phyloP scores from a whole-genome alignment of 1,140 invertebrate genomes.

The Bombus balteatus region DNA sequence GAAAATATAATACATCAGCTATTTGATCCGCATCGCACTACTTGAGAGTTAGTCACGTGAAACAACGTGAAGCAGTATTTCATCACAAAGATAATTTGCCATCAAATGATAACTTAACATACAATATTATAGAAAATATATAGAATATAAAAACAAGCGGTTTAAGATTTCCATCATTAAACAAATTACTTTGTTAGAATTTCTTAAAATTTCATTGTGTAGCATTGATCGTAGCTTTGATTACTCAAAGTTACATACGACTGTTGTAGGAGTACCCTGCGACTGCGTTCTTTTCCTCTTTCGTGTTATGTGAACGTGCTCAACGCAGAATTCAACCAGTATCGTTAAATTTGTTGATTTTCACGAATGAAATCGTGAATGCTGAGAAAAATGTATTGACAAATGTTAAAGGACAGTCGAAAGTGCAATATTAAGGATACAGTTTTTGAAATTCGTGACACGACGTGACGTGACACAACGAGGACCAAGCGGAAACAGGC shows the following conservation, averaged over 20 bases:
- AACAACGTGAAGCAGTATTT: neutral
- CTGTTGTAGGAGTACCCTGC: neutral
- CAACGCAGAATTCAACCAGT: neutral
- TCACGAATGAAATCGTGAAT: too few species aligned
- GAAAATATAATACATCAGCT: too few species aligned
- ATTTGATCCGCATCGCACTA: neutral
- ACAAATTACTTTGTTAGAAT: neutral
- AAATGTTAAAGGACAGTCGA: neutral
- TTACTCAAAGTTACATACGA: neutral
- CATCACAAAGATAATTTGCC: too few species aligned
- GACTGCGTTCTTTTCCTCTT: neutral
- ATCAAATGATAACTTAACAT: neutral
- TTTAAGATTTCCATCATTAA: neutral
- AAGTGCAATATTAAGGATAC: neutral
- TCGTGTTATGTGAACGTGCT: neutral
- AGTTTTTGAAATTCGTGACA: slow-evolving; percentile 31
- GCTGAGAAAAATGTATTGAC: neutral
- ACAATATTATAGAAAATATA: too few species aligned
- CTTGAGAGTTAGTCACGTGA: neutral
- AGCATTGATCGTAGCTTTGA: too few species aligned
- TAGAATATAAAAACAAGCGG: too few species aligned
- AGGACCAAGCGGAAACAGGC: slow-evolving; percentile 14
- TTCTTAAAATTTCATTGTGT: neutral
- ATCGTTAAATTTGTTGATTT: too few species aligned
- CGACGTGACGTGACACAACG: slow-evolving; percentile 9